phyloP scores from a whole-genome alignment of 2,888 invertebrate genomes.

The Pomacea canaliculata region DNA sequence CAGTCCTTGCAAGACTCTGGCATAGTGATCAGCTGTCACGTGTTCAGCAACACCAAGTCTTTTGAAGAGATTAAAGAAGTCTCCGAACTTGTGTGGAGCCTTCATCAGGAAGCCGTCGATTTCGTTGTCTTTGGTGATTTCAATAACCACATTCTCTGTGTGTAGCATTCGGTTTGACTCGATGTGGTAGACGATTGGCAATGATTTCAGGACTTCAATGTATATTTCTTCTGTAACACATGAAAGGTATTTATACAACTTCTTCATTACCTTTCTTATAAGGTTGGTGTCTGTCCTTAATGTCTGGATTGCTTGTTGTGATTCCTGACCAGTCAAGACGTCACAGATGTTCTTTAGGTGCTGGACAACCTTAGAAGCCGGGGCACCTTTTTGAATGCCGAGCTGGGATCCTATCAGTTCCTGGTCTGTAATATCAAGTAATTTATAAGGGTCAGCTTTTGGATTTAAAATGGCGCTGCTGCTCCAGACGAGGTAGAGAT shows the following conservation, averaged over 20 bases:
- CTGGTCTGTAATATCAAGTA: not conserved
- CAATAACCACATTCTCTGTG: conserved; percentile 37
- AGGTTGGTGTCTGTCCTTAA: not conserved
- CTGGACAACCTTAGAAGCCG: conserved; percentile 11
- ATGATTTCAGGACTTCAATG: not conserved
- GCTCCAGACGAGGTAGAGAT: not conserved
- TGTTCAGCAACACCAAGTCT: conserved; percentile 40
- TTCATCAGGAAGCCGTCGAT: conserved; percentile 45
- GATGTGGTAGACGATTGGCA: conserved; percentile 13
- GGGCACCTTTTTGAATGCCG: conserved; percentile 5
- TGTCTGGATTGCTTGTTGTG: not conserved
- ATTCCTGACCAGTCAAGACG: conserved; percentile 2
- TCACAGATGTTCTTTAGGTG: conserved; percentile 24
- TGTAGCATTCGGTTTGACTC: conserved; percentile 2
- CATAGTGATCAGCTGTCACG: conserved; percentile 40
- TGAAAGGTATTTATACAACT: conserved; percentile 11
- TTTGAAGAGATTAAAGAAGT: conserved; percentile 40
- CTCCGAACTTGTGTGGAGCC: conserved; percentile 40
- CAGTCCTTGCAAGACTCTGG: conserved; percentile 37
- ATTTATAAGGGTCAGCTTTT: conserved; percentile 1
- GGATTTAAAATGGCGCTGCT: conserved; percentile 19
- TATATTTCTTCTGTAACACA: not conserved
- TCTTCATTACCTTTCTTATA: not conserved
- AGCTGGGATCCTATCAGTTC: not conserved
- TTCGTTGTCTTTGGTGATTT: conserved; percentile 31